Evolutionary conservation across 2,113 vertebrate species (phyloP), one percentile per base, ranked within the genome.

Genomic region (Choloepus hoffmanni): DNA sequence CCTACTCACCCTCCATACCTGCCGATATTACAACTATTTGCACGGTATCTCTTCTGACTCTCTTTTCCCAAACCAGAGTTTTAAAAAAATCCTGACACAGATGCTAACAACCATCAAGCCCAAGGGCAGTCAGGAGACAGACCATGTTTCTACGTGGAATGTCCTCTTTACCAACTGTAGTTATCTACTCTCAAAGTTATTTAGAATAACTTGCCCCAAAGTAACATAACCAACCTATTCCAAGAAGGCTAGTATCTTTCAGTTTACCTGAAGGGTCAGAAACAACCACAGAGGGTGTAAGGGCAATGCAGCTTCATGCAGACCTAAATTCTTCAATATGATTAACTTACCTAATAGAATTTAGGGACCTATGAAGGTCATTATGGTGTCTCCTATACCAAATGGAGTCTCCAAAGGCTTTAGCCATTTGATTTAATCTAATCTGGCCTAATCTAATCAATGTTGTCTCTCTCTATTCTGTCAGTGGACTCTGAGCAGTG

Each of bases 331-430:
- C 96, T 98, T 97, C 98, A 98, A 98, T 24, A 16, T 98, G 98
- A 98, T 98, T 98, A 98, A 97, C 96, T 87, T 94, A 97, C 87
- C 78, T 98, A 98, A 99, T 98, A 98, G 98, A 98, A 98, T 98
- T 98, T 97, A 94, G 90, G 94, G 95, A 98, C 79, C 98, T 98
- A 97, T 98, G 94, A 97, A 97, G 89, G 97, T 97, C 98, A 98
- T 98, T 98, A 97, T 95, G 97, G 98, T 98, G 98, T 98, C 98
- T 98, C 21, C n/a, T 97, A 98, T 97, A 98, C 36, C 36, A 84
- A 74, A 94, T 95, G 95, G 94, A 98, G 97, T 94, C 97, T 98
- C 97, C 98, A 98, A 98, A 98, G 96, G 97, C 96, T 98, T 92
- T 94, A 98, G 97, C 97, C 96, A 97, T 98, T 98, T 63, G 90